Evolutionary conservation across 2,888 invertebrate species (phyloP), one percentile per base, ranked within the genome.

Genomic region (Caenorhabditis sp.): DNA sequence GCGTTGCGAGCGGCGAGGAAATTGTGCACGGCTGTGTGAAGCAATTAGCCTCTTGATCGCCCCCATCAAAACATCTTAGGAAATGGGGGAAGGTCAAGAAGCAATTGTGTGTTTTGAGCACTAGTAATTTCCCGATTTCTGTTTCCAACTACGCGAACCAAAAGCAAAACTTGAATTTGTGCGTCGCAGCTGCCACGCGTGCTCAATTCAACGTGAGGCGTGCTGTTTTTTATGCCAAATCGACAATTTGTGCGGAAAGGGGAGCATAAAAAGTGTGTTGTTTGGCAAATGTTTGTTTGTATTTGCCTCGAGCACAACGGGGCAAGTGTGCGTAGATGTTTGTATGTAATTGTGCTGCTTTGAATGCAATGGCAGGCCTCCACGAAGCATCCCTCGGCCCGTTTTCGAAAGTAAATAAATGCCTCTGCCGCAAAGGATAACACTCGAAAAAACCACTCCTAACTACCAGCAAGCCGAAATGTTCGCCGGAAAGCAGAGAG

Each of bases 281-380:
- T 70, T 70, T 59, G 70, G 59, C 59, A 45, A 53, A 70, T 70
- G 59, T 59, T 68, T 68, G 68, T 68, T 70, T 70, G 70, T 70
- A 70, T 70, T 70, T 70, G 70, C 70, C 52, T 59, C 70, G 70
- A 70, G 70, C 66, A 66, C 48, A 66, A 58, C 66, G 56, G n/a
- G 41, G 66, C 56, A 66, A 66, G 66, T 66, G 66, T 66, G 56
- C 53, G 59, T 59, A 70, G 70, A 70, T 70, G 70, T 53, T 70
- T 70, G 70, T 70, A 70, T 70, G 70, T 70, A 70, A 70, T 70
- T 70, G 70, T 70, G 70, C 59, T 70, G 70, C 70, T 70, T 70
- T 70, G 70, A 70, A 70, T 70, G 70, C 70, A 53, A 59, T 59
- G 70, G 45, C 59, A 53, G 70, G 70, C 70, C 70, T 70, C 70